A percentile compares a stretch with the other conserved stretches of the same genome.
These are phyloP conservation scores for Tetragnatha versicolor DNA, from an alignment of 1,140 invertebrate genomes.

Conservation along the genomic window DNA sequence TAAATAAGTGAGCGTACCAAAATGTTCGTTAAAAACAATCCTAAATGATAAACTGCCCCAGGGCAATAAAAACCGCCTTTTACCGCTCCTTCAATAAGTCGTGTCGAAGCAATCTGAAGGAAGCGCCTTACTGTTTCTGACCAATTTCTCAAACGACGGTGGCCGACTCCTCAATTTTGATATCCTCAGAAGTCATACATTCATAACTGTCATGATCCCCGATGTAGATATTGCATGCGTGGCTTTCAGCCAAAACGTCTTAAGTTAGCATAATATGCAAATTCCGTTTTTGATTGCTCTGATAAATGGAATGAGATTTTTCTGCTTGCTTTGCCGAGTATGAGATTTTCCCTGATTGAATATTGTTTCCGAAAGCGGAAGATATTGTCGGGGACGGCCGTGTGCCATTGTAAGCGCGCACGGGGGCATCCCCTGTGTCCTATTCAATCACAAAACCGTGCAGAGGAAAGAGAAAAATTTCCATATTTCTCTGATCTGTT, in stretches of 20 bases:
- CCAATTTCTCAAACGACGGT: slow-evolving; percentile 17
- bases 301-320: slow-evolving; percentile 54
- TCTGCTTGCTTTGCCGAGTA: slow-evolving; percentile 51
- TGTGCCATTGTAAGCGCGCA: too few species aligned
- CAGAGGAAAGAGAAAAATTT: not conserved
- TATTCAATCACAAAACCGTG: slow-evolving; percentile 11
- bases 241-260: slow-evolving; percentile 54
- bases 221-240: slow-evolving; percentile 13
- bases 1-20: too few species aligned
- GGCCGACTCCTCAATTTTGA: slow-evolving; percentile 43
- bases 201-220: slow-evolving; percentile 49
- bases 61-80: too few species aligned
- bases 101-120: too few species aligned
- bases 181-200: slow-evolving; percentile 45
- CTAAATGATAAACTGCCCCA: too few species aligned
- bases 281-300: slow-evolving; percentile 55
- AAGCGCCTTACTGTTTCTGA: slow-evolving; percentile 22
- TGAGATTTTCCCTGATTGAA: slow-evolving; percentile 53
- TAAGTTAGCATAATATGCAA: slow-evolving; percentile 55
- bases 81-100: too few species aligned
- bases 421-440: not conserved
- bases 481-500: slow-evolving; percentile 27
- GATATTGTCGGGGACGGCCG: slow-evolving; percentile 46
- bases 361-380: slow-evolving; percentile 51
- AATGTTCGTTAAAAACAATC: too few species aligned